Base-by-base conservation (phyloP, 2,888 invertebrate species). In the Zele albiditarsus region DNA sequence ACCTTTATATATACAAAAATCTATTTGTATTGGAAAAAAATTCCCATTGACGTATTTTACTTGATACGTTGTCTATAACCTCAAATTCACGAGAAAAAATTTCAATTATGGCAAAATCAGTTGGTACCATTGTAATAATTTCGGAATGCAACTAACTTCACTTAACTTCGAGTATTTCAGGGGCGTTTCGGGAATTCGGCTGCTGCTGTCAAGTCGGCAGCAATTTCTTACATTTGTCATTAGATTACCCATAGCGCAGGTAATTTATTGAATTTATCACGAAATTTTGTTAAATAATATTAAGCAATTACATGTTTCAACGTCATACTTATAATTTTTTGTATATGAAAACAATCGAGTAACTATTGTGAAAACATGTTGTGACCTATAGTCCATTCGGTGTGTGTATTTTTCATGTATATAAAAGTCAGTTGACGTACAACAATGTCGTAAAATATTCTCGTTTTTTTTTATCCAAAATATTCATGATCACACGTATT, bases 171-270 rank as follows among this genome's bases (percentile, higher is more conserved):
- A 57, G 25, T 57, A 67, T 58, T n/a, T 60, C 67, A 73, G 73
- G 74, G 74, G 69, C 74, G 74, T 74, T 68, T 53, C 63, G 69
- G 33, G n/a, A 23, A 69, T 20, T 42, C 31, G 62, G 31, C 42
- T 31, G 33, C 53, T 72, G 78, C 80, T 79, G 79, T 80, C 78
- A 79, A 62, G 73, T 80, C 76, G 75, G 71, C 79, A 78, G 76
- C 77, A 76, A 77, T 65, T 78, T 77, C 57, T 76, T 72, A 25
- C 63, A 71, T 77, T 78, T 77, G 73, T 76, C 74, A 75, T 49
- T 77, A 74, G 60, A 76, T 75, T 74, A 69, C 71, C 38, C 70
- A 58, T 70, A 77, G 75, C 75, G 66, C 60, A 80, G 79, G 80
- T 80, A 77, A 80, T 60, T 63, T 16, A 60, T 20, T 49, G 25